Percentiles rank a stretch among this genome's conserved stretches.
Conservation (phyloP, 2,113 vertebrate genomes). For the Leiothrix lutea region DNA sequence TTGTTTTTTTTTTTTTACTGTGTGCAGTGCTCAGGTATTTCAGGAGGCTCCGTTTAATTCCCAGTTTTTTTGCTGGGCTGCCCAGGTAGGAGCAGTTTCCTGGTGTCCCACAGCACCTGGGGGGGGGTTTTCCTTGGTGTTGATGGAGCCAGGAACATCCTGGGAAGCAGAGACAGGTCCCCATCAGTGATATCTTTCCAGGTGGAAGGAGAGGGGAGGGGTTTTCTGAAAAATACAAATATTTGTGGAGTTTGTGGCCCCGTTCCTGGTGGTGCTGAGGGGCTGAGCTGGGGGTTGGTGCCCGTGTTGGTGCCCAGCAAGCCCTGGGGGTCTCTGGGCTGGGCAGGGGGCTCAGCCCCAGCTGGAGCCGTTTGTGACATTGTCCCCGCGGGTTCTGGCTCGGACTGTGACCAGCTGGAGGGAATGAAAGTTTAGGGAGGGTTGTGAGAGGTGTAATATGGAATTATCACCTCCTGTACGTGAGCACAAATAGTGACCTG, state of each 20-base stretch:
- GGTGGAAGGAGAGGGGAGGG: fast-evolving
- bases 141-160: fast-evolving
- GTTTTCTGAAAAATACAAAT: fast-evolving
- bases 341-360: too few species aligned
- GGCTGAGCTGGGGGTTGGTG: neutral
- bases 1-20: neutral
- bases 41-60: fast-evolving
- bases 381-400: neutral
- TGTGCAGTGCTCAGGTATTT: fast-evolving
- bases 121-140: fast-evolving
- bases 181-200: fast-evolving
- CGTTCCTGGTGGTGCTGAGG: neutral
- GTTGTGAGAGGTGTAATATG: too few species aligned
- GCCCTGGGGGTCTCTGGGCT: fast-evolving
- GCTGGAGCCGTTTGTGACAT: fast-evolving
- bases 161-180: neutral
- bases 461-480: fast-evolving
- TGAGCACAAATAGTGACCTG: neutral
- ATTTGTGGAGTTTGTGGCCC: neutral
- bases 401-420: too few species aligned
- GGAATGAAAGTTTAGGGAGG: fast-evolving
- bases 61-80: fast-evolving
- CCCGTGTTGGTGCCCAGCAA: fast-evolving
- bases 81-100: neutral
- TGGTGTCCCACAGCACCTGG: fast-evolving